Evolutionary conservation across 1,140 invertebrate genomes (phyloP), one percentile per base, ranked within the genome.

Genomic region (Linepithema humile): DNA sequence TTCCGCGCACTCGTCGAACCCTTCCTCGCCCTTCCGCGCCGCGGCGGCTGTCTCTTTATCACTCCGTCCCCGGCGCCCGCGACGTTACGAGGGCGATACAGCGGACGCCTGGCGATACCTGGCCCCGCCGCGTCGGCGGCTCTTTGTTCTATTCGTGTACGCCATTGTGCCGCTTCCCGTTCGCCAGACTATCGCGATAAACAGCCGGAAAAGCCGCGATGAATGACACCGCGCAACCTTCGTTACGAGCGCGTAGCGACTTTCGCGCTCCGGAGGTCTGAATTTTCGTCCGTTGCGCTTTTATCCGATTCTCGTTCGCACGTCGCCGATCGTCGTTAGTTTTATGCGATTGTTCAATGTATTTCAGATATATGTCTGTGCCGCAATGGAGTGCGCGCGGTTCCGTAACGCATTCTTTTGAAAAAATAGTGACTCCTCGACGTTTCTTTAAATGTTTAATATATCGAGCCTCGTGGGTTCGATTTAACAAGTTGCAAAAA

Each of bases 181-280:
- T 91, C 82, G 84, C 80, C 85, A 84, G 87, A 88, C 87, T 85
- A 88, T 88, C 86, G 85, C 83, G 89, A 89, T 90, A 90, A 90
- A 84, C 86, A 88, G 84, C 88, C 88, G 88, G 88, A 90, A 90
- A 84, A 87, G 69, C 84, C 82, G 75, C 64, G 88, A 84, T 87
- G 85, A 88, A 88, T 87, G 86, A 87, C 86, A 86, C 67, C 86
- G 57, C 48, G 85, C 84, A 82, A 57, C 55, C 69, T 53, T 83
- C 78, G 84, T 86, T 50, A 75, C 80, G 80, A 53, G 77, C 75
- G 67, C 60, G 40, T 53, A 50, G 55, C 78, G 70, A 83, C 70
- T 86, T 57, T 74, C 67, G 53, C 86, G 32, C 72, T 75, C 55
- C 32, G 40, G 45, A 48, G 45, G 75, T 55, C 62, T 78, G 75